Base-by-base conservation (phyloP, 1,140 invertebrate genomes). In the Ceratitis capitata region DNA sequence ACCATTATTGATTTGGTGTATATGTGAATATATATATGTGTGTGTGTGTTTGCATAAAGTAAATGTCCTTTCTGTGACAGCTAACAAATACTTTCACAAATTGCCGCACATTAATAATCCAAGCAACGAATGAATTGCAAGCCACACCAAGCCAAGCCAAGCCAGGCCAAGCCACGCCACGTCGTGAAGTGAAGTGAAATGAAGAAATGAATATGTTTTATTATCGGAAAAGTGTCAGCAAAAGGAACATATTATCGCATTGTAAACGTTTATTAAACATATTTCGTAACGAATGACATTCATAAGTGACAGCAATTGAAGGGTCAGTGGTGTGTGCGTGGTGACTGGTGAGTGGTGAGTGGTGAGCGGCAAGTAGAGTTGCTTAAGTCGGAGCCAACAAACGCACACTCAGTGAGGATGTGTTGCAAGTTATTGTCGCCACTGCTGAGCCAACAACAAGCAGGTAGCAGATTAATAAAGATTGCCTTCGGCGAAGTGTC, bases 241-340 rank as follows among this genome's bases (percentile, higher is more conserved):
- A 78, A 26, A 39, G 42, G 12, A n/a, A n/a, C n/a, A 78, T 39
- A 78, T 78, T 78, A 78, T 78, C 69, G 69, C 69, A 78, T 78
- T 78, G 69, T 78, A 78, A 78, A 78, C 69, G 69, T 78, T 78
- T 78, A 78, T 78, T 78, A 78, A 78, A 78, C 69, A 78, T 78
- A 78, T 78, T 78, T 78, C 69, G 69, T 78, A 78, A 47, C 42
- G 69, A 78, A 78, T 78, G 69, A 78, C 69, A n/a, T n/a, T n/a
- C n/a, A n/a, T n/a, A 78, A 26, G 61, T 69, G 32, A 69, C 61
- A 69, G 61, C 3, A 78, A 78, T 45, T 23, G 32, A 45, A 47
- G 39, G 39, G 39, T 9, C 19, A 61, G 7, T 39, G 32, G 61
- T 53, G 51, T 3, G 14, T 2, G 12, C 1, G 9, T 39, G 35